phyloP scores from a whole-genome alignment of 2,888 invertebrate species.

The Scaeva pyrastri region DNA sequence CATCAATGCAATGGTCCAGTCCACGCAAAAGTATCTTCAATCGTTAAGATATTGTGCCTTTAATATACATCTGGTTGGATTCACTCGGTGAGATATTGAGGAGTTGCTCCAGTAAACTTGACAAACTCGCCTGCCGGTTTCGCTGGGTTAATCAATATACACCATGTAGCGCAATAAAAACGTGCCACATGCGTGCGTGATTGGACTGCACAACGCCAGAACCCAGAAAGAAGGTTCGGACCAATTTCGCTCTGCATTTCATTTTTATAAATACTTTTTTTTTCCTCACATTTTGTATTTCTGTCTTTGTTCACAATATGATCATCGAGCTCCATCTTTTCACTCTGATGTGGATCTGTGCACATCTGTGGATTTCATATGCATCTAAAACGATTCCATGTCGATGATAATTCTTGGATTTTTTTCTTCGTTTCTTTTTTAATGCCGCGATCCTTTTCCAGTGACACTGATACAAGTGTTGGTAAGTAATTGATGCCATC shows the following conservation, averaged over 20 bases:
- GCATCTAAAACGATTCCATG: constrained; percentile 55
- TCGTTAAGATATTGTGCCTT: constrained; percentile 19
- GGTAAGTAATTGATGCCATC: constrained; percentile 60
- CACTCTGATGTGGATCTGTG: constrained; percentile 10
- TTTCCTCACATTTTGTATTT: not conserved
- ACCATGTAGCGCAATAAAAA: constrained; percentile 79
- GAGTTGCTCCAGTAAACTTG: constrained; percentile 74
- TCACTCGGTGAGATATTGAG: constrained; percentile 71
- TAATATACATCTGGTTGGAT: constrained; percentile 57
- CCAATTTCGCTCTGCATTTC: constrained; percentile 48
- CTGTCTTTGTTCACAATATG: constrained; percentile 24
- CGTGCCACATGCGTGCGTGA: constrained; percentile 84
- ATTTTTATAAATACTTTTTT: constrained; percentile 11
- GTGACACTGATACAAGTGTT: constrained; percentile 59
- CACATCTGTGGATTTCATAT: constrained; percentile 35
- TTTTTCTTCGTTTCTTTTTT: not conserved
- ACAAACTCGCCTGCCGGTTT: constrained; percentile 70
- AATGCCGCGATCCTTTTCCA: constrained; percentile 26
- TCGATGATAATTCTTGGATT: constrained; percentile 38
- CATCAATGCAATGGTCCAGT: constrained; percentile 43
- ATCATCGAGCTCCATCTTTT: constrained; percentile 31
- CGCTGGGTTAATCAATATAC: constrained; percentile 71
- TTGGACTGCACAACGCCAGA: constrained; percentile 80
- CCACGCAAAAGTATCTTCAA: constrained; percentile 42
- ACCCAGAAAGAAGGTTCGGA: constrained; percentile 40